phyloP scores from a whole-genome alignment of 2,113 vertebrate species.

The Mobula birostris region DNA sequence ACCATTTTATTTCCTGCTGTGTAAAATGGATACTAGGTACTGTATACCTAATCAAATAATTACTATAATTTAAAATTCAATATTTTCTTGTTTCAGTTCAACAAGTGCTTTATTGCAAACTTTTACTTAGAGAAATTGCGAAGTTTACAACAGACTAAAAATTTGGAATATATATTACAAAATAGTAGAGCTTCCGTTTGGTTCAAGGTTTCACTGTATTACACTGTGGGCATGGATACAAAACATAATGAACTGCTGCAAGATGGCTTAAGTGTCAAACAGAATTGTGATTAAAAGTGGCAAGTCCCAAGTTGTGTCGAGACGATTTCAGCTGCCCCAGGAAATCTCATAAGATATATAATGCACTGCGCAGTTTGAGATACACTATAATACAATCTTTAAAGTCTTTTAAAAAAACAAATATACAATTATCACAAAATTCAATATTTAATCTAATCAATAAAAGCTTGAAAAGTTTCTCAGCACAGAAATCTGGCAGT shows the following conservation, averaged over 20 bases:
- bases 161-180: slow-evolving; percentile 4
- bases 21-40: background rate
- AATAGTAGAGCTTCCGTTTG: background rate
- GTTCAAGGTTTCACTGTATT: slow-evolving; percentile 51
- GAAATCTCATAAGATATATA: slow-evolving; percentile 43
- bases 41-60: background rate
- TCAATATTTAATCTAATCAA: slow-evolving; percentile 43
- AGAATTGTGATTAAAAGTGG: slow-evolving; percentile 46
- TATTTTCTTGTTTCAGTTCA: background rate
- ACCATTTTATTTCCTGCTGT: background rate
- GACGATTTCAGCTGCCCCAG: slow-evolving; percentile 46
- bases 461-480: slow-evolving; percentile 38
- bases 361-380: slow-evolving; percentile 43
- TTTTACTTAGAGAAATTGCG: slow-evolving; percentile 9
- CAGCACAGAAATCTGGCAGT: slow-evolving; percentile 54
- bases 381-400: slow-evolving; percentile 44
- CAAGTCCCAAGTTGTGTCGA: slow-evolving; percentile 47
- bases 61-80: background rate
- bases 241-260: slow-evolving; percentile 53
- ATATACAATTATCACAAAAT: slow-evolving; percentile 42
- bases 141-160: slow-evolving; percentile 16
- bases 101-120: slow-evolving; percentile 31
- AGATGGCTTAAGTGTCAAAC: slow-evolving; percentile 44
- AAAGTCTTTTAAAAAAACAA: slow-evolving; percentile 47
- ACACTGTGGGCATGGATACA: slow-evolving; percentile 41